Evolutionary conservation across 2,113 vertebrate species (phyloP).

Genomic region (Phyllostomus hastatus): DNA sequence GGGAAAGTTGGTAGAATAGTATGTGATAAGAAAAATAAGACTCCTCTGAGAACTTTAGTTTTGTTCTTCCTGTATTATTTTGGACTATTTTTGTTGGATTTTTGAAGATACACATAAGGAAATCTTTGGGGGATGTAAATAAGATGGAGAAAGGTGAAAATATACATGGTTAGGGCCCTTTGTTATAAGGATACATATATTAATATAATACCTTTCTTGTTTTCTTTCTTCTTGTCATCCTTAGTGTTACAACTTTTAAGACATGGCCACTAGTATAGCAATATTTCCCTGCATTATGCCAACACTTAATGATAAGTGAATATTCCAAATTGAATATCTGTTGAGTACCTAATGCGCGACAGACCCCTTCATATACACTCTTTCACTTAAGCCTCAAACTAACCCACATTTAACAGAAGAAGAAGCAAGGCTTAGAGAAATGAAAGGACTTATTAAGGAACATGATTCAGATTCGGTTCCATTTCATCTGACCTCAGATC

Average conservation of each 20-base stretch:
- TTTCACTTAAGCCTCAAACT: not conserved
- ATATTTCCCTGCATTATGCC: not conserved
- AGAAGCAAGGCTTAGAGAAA: not conserved
- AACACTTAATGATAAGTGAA: not conserved
- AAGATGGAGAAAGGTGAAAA: not conserved
- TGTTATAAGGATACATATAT: not conserved
- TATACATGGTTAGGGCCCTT: not conserved
- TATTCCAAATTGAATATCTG: not conserved
- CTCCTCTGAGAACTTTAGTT: not conserved
- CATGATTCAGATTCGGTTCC: not conserved
- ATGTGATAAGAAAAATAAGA: not conserved
- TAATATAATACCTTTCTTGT: not conserved
- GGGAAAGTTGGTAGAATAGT: not conserved
- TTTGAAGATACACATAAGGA: not conserved
- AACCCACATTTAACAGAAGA: not conserved
- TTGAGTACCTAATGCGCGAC: not conserved
- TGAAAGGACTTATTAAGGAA: not conserved
- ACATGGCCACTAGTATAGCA: not conserved
- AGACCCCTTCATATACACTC: not conserved
- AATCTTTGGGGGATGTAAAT: not conserved
- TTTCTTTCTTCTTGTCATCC: not conserved
- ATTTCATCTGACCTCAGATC: constrained; percentile 4
- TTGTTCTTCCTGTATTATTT: not conserved
- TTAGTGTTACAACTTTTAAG: not conserved
- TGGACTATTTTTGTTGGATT: not conserved